phyloP scores from a whole-genome alignment of 1,140 invertebrate genomes.

The Himalopsyche phryganea region DNA sequence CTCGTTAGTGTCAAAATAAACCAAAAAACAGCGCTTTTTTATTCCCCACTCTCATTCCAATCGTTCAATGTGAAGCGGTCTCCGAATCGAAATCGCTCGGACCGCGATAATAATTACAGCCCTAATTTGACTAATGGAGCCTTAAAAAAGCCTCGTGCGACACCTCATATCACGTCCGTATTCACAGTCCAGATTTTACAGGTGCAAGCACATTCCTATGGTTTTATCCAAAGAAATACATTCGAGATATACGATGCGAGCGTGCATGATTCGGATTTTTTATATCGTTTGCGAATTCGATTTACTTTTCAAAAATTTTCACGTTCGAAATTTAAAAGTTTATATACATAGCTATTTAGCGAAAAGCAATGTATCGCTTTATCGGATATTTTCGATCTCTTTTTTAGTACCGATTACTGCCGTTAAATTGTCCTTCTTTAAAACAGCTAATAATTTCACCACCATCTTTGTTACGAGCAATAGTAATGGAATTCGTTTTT shows the following conservation, averaged over 20 bases:
- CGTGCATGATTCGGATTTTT: not conserved
- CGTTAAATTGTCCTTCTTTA: conserved; percentile 10
- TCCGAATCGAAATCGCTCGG: conserved; percentile 2
- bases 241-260: not conserved
- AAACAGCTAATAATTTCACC: conserved; percentile 10
- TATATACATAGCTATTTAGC: conserved; percentile 1
- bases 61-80: not conserved
- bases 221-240: not conserved
- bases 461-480: too few species aligned
- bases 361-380: not conserved
- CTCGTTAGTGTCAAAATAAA: conserved; percentile 20
- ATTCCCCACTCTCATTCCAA: conserved; percentile 14
- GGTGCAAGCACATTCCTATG: not conserved
- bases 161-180: conserved; percentile 7
- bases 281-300: too few species aligned
- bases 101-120: conserved; percentile 20
- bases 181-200: not conserved
- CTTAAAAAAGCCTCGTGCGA: conserved; percentile 21
- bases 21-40: conserved; percentile 11
- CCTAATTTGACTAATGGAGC: conserved; percentile 29
- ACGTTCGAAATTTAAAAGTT: conserved; percentile 3
- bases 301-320: not conserved
- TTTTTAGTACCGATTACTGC: conserved; percentile 10
- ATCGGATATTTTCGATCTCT: conserved; percentile 7
- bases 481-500: too few species aligned